phyloP scores from a whole-genome alignment of 2,888 invertebrate species.

The Drosophila atripex region DNA sequence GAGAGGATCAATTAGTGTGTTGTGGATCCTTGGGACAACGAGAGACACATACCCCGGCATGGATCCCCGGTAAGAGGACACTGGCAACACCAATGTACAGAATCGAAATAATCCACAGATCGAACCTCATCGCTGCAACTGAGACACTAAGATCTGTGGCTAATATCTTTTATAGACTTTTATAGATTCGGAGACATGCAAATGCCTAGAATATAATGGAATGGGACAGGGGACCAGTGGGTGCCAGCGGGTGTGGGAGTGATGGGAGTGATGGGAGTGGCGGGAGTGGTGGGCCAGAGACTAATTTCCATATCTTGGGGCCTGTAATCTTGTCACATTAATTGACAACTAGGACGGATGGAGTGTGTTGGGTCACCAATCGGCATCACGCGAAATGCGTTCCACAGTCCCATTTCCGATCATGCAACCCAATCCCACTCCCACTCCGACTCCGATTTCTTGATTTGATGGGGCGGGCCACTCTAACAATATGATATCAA shows the following conservation, averaged over 20 bases:
- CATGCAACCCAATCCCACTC: neutral
- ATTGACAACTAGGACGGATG: constrained; percentile 15
- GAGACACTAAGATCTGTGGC: neutral
- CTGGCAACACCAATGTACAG: neutral
- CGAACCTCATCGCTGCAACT: constrained; percentile 17
- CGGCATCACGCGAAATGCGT: constrained; percentile 5
- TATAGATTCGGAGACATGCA: constrained; percentile 10
- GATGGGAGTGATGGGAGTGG: constrained; percentile 20
- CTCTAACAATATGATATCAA: neutral
- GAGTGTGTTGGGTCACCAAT: constrained; percentile 10
- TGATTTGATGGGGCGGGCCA: neutral
- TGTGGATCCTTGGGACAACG: neutral
- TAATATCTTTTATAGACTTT: constrained; percentile 29
- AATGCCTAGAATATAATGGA: constrained; percentile 4
- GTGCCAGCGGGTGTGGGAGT: constrained; percentile 19
- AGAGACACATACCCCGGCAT: constrained; percentile 18
- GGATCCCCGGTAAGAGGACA: neutral
- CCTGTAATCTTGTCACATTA: constrained; percentile 23
- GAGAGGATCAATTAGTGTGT: neutral
- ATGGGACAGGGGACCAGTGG: neutral
- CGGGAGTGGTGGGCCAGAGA: constrained; percentile 16
- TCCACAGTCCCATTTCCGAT: constrained; percentile 8
- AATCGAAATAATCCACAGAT: constrained; percentile 8
- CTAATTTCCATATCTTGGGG: constrained; percentile 18
- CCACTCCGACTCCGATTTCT: neutral